Percentiles rank a stretch among this genome's conserved stretches.
These are phyloP conservation scores for Telmatherina bonti DNA, from an alignment of 2,797 vertebrate genomes.

Conservation along the genomic window DNA sequence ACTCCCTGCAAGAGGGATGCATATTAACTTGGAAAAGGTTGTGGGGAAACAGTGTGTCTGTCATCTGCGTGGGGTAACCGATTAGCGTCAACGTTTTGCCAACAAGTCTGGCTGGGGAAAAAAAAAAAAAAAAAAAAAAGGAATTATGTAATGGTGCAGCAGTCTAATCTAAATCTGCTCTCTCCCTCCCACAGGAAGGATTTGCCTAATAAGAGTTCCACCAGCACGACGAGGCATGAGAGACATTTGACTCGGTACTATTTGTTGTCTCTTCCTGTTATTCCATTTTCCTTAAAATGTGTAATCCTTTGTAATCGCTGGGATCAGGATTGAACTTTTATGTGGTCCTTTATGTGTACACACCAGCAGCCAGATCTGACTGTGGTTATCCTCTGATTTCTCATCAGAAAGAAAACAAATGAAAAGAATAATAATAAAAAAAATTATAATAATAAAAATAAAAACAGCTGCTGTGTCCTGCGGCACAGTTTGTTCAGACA, in stretches of 20 bases:
- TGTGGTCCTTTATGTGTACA: conserved; percentile 7
- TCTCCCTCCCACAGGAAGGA: conserved; percentile 41
- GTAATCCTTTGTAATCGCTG: conserved; percentile 22
- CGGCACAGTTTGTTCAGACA: conserved; percentile 70
- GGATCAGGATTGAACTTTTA: background rate
- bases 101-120: conserved; percentile 14
- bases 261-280: conserved; percentile 15
- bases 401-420: conserved; percentile 15
- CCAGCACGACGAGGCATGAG: conserved; percentile 31
- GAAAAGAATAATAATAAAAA: conserved; percentile 30
- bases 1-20: conserved; percentile 29
- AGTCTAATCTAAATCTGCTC: conserved; percentile 44
- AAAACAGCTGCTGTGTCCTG: conserved; percentile 64
- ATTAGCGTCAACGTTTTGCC: conserved; percentile 42
- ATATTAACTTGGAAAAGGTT: conserved; percentile 14
- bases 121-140: too few relatives aligned
- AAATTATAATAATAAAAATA: background rate
- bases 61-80: conserved; percentile 15
- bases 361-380: conserved; percentile 17
- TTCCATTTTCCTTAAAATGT: conserved; percentile 22
- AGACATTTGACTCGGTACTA: conserved; percentile 34
- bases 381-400: conserved; percentile 31
- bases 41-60: conserved; percentile 16
- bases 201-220: conserved; percentile 51
- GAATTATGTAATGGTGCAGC: conserved; percentile 48